A percentile compares a stretch with the other conserved stretches of the same genome.
phyloP scores from a whole-genome alignment of 2,797 vertebrate genomes.

The Eupleurogrammus muticus region DNA sequence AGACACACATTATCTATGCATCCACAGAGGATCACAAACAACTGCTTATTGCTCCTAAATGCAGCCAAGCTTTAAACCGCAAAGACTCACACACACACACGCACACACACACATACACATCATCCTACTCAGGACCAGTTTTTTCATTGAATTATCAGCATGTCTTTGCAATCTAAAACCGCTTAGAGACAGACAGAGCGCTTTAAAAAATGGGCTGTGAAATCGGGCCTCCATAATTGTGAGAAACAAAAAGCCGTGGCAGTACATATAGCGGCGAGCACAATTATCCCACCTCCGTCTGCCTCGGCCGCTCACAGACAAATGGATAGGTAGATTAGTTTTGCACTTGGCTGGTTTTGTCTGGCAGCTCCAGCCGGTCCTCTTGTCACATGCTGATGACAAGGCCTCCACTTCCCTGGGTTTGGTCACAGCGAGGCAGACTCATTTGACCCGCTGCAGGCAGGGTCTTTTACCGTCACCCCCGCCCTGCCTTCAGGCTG shows the following conservation, averaged over 20 bases:
- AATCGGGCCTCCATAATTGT: slow-evolving; percentile 50
- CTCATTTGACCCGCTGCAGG: slow-evolving; percentile 43
- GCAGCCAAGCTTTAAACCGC: slow-evolving; percentile 54
- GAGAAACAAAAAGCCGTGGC: slow-evolving; percentile 53
- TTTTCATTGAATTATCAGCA: slow-evolving; percentile 73
- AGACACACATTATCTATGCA: slow-evolving; percentile 72
- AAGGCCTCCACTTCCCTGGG: slow-evolving; percentile 49
- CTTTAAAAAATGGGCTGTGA: slow-evolving; percentile 65
- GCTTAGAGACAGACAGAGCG: slow-evolving; percentile 49
- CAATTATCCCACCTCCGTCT: slow-evolving; percentile 70
- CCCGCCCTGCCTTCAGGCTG: slow-evolving; percentile 20
- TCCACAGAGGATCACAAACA: slow-evolving; percentile 75
- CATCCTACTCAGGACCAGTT: slow-evolving; percentile 55
- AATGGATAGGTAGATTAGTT: slow-evolving; percentile 80
- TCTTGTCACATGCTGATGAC: slow-evolving; percentile 55
- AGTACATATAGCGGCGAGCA: slow-evolving; percentile 55
- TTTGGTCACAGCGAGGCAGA: slow-evolving; percentile 52
- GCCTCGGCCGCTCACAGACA: slow-evolving; percentile 69
- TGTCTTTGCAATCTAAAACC: slow-evolving; percentile 70
- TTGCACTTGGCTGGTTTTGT: slow-evolving; percentile 77
- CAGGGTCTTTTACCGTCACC: slow-evolving; percentile 33
- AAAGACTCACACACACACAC: slow-evolving; percentile 27
- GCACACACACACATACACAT: slow-evolving; percentile 29
- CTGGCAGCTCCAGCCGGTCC: slow-evolving; percentile 59
- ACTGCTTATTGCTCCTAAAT: slow-evolving; percentile 75